Evolutionary conservation across 1,140 invertebrate species (phyloP), one percentile per base, ranked within the genome.

Genomic region (Lanistes nyassanus): DNA sequence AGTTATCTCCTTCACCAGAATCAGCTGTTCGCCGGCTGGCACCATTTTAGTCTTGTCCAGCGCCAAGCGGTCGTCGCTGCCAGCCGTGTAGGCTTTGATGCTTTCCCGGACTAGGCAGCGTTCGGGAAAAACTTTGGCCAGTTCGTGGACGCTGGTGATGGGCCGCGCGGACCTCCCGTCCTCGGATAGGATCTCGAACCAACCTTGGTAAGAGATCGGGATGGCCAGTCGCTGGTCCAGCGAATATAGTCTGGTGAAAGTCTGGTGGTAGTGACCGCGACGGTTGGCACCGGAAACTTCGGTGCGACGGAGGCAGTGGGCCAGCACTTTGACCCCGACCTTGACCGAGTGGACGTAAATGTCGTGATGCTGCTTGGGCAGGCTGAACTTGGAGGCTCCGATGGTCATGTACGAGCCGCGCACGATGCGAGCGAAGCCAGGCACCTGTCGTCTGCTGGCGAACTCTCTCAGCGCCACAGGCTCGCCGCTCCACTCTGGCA

Each of bases 131-230:
- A 94, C 91, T 75, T 94, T 92, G 2, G 94, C 92, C 69, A 98
- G 87, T 87, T 97, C 95, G 53, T 92, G 90, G 1, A 98, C 96
- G 76, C 93, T 95, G 85, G 96, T 95, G 81, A 98, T 96, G 80
- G 95, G 95, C 67, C 95, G 91, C 3, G 96, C 95, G 23, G 95
- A 94, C 80, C 94, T 91, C 0, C 96, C 96, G 86, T 98, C 96
- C 89, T 98, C 96, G 85, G 95, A 97, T 36, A 98, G 90, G 47
- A 98, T 92, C 90, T 98, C 97, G 87, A 98, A 98, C 90, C 95
- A 98, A 9, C 97, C 97, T 77, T 94, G 91, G 87, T 96, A 98
- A 11, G 93, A 93, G 75, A 97, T 94, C 0, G 97, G 97, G 68
- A 98, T 97, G 62, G 95, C 84, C 19, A 88, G 76, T 9, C 85